Evolutionary conservation across 2,888 invertebrate genomes (phyloP).

Genomic region (Rhagium mordax): DNA sequence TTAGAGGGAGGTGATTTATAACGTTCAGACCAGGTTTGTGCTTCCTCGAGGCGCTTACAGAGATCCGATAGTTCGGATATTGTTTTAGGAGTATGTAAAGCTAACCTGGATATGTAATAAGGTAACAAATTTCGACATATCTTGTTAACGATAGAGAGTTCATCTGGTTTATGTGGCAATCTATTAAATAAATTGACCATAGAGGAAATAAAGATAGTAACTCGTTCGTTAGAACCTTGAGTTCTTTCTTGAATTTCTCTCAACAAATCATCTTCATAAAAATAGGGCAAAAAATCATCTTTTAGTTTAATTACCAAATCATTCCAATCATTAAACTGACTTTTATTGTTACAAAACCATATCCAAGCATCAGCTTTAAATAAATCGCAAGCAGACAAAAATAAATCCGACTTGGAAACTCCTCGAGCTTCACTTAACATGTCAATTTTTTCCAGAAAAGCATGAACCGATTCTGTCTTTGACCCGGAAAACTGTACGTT

Average conservation of each 20-base stretch:
- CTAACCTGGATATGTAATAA: constrained; percentile 12
- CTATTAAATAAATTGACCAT: constrained; percentile 29
- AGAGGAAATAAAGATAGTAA: constrained; percentile 7
- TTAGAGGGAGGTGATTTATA: constrained; percentile 18
- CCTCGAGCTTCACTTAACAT: constrained; percentile 16
- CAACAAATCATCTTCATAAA: constrained; percentile 27
- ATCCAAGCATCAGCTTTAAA: constrained; percentile 30
- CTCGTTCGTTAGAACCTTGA: constrained; percentile 23
- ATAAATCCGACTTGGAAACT: constrained; percentile 22
- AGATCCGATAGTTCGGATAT: constrained; percentile 17
- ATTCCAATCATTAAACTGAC: constrained; percentile 21
- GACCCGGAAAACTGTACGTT: constrained; percentile 22
- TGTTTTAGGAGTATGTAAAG: constrained; percentile 13
- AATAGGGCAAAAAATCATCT: constrained; percentile 28
- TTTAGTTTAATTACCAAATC: constrained; percentile 24
- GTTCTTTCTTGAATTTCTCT: constrained; percentile 27
- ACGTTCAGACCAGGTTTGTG: background rate
- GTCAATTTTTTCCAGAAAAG: constrained; percentile 34
- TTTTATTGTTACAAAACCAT: constrained; percentile 30
- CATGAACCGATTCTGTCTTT: constrained; percentile 28
- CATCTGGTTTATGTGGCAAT: constrained; percentile 1
- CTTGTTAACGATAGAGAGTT: constrained; percentile 5
- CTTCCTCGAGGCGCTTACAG: constrained; percentile 23
- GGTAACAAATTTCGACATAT: constrained; percentile 29
- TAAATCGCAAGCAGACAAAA: constrained; percentile 29